Evolutionary conservation across 2,113 vertebrate genomes (phyloP).

Genomic region (Sinocyclocheilus anophthalmus): DNA sequence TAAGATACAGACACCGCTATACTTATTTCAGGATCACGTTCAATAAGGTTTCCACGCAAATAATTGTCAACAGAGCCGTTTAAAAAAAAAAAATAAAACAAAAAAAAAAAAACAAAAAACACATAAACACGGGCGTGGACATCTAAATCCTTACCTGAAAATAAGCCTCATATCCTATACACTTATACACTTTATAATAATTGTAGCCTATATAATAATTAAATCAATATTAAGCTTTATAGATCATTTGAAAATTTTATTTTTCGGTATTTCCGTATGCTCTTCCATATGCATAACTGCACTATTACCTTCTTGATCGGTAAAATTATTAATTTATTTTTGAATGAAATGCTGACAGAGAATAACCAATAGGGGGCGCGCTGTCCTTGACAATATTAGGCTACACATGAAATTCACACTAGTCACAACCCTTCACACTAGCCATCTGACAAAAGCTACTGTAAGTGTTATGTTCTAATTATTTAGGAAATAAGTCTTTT

Average conservation of each 20-base stretch:
- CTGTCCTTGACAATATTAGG: background rate
- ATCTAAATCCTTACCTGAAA: too few relatives aligned
- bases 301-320: background rate
- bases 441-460: background rate
- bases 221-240: background rate
- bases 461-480: background rate
- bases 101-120: too few relatives aligned
- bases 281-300: background rate
- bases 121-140: too few relatives aligned
- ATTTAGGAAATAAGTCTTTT: background rate
- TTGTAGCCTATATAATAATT: background rate
- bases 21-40: too few relatives aligned
- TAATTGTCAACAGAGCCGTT: too few relatives aligned
- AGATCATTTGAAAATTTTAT: background rate
- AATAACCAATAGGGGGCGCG: slow-evolving; percentile 27
- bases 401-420: background rate
- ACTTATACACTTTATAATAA: background rate
- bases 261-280: background rate
- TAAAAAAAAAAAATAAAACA: too few relatives aligned
- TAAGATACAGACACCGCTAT: too few relatives aligned
- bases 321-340: background rate
- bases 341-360: background rate
- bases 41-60: too few relatives aligned
- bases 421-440: background rate
- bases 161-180: background rate